Evolutionary conservation across 2,888 invertebrate genomes (phyloP).

Genomic region (Lypha dubia): DNA sequence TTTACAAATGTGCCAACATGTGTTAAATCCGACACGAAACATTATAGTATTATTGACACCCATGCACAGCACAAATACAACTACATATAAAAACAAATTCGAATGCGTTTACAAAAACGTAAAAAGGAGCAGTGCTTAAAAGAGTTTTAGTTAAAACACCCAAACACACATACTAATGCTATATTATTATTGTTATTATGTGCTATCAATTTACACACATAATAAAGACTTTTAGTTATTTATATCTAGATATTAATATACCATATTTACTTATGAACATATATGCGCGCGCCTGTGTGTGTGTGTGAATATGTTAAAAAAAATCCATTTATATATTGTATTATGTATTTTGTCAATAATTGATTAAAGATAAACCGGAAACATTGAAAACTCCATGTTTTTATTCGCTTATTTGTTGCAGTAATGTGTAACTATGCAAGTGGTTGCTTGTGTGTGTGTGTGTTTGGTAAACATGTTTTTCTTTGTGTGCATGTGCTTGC

Average conservation of each 20-base stretch:
- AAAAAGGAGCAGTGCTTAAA: slow-evolving; percentile 44
- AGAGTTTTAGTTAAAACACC: slow-evolving; percentile 41
- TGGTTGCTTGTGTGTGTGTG: background rate
- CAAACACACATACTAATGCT: slow-evolving; percentile 8
- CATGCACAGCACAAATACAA: slow-evolving; percentile 21
- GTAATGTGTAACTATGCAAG: background rate
- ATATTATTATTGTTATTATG: background rate
- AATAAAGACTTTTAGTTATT: background rate
- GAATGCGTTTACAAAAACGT: slow-evolving; percentile 25
- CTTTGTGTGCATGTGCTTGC: background rate
- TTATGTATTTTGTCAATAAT: slow-evolving; percentile 46
- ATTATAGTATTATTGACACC: slow-evolving; percentile 55
- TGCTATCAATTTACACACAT: background rate
- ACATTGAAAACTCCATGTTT: slow-evolving; percentile 49
- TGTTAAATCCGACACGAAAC: slow-evolving; percentile 67
- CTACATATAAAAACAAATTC: slow-evolving; percentile 29
- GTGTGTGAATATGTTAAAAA: background rate
- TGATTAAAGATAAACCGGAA: slow-evolving; percentile 67
- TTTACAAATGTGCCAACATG: slow-evolving; percentile 70
- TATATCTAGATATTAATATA: too few species aligned
- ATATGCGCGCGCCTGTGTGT: background rate
- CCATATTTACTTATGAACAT: too few species aligned
- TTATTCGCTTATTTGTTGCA: slow-evolving; percentile 33
- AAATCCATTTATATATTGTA: slow-evolving; percentile 13
- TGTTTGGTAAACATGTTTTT: background rate